These are phyloP conservation scores for Eupithecia abbreviata DNA, from an alignment of 2,888 invertebrate genomes.

Conservation along the genomic window DNA sequence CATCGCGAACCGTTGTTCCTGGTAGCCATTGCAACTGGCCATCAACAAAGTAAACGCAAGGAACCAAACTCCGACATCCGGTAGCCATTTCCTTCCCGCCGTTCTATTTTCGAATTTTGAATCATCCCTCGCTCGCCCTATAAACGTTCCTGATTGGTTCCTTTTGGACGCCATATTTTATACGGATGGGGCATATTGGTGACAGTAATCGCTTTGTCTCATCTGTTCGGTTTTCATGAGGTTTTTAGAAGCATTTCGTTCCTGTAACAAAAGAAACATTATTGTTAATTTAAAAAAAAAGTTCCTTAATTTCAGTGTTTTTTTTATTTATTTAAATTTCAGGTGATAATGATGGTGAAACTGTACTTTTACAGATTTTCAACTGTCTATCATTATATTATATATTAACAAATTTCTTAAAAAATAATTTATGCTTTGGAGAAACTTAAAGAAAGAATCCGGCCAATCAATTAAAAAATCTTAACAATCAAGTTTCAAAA, in stretches of 20 bases:
- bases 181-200: slow-evolving; percentile 70
- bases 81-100: slow-evolving; percentile 60
- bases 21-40: slow-evolving; percentile 70
- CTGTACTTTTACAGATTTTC: too few species aligned
- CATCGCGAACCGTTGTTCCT: slow-evolving; percentile 94
- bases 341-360: too few species aligned
- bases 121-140: slow-evolving; percentile 63
- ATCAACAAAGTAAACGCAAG: slow-evolving; percentile 60
- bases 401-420: neutral
- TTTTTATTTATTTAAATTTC: too few species aligned
- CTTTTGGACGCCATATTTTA: slow-evolving; percentile 72
- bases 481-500: slow-evolving; percentile 18
- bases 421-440: neutral
- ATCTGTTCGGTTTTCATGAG: slow-evolving; percentile 56
- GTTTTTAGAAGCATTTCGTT: slow-evolving; percentile 50
- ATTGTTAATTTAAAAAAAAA: neutral
- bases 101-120: slow-evolving; percentile 70
- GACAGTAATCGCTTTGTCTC: slow-evolving; percentile 51
- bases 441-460: slow-evolving; percentile 2
- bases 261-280: slow-evolving; percentile 57
- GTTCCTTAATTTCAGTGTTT: too few species aligned
- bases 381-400: neutral
- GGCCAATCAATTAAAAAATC: slow-evolving; percentile 22
- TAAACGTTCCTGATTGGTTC: slow-evolving; percentile 60
- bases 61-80: slow-evolving; percentile 68